Percentiles rank a stretch among this genome's conserved stretches.
Evolutionary conservation across 1,140 invertebrate genomes (phyloP).

Genomic region (Neotoxoptera formosana): DNA sequence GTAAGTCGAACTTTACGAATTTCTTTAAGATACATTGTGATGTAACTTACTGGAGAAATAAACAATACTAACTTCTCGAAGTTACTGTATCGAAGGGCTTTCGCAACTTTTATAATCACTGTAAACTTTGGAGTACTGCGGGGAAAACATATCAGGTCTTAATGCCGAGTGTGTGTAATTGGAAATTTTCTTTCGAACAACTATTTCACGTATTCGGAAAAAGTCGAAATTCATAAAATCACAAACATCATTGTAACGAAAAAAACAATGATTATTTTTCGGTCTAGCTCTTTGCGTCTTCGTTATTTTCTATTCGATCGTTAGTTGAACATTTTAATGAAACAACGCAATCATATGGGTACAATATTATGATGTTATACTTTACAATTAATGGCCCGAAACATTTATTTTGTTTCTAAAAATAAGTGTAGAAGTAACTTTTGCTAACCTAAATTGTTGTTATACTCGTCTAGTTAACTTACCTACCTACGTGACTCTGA

Average conservation of each 20-base stretch:
- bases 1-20: not conserved
- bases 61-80: conserved; percentile 19
- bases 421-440: not conserved
- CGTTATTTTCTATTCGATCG: not conserved
- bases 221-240: not conserved
- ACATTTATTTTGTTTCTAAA: not conserved
- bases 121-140: not conserved
- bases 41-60: not conserved
- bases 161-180: conserved; percentile 39
- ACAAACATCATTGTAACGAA: not conserved
- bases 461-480: not conserved
- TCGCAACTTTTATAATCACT: conserved; percentile 50
- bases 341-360: not conserved
- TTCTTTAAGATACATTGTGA: not conserved
- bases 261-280: not conserved
- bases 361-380: not conserved
- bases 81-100: not conserved
- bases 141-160: conserved; percentile 28
- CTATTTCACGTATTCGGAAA: not conserved
- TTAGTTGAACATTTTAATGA: not conserved
- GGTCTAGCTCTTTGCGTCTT: not conserved
- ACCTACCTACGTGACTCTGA: not conserved
- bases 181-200: conserved; percentile 2
- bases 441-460: not conserved
- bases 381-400: not conserved